Base-by-base conservation (phyloP, 2,113 vertebrate species). In the Cryptotis parvus region DNA sequence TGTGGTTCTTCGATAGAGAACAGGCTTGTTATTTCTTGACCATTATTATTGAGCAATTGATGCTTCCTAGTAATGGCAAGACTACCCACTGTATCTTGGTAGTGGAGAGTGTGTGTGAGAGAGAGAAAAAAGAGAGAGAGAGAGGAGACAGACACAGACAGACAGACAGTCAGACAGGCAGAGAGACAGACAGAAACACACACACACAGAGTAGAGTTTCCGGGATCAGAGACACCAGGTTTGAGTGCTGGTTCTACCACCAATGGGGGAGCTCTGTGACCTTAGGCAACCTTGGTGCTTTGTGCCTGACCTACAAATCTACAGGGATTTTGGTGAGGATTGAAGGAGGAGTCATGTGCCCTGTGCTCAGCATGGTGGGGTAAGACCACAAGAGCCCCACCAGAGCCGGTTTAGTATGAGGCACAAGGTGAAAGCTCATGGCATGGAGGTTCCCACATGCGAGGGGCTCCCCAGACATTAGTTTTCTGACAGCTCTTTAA, bases 1-100 rank as follows among this genome's bases (percentile, higher is more conserved):
- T 52, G 69, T 90, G 41, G 45, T 61, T 91, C 69, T 89, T 89
- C 29, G 37, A 69, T 18, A 24, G 45, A 73, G 73, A 90, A 45
- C 20, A 84, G n/a, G 4, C 16, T 90, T 91, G 39, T 55, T 41
- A 27, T 35, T 68, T 79, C 33, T 39, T 27, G 39, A 69, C 27
- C 31, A 12, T 33, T 87, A 5, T 77, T 26, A 61, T 24, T 9
- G 73, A 22, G 73, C 41, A 76, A 22, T 10, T 10, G 39, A 9
- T 16, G 9, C 4, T 24, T 1, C 37, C 39, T 31, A 7, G 20
- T 4, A 41, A 14, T 15, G 43, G 2, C 7, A 29, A n/a, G n/a
- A 15, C 63, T 24, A 14, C 63, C 24, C 29, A 8, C 1, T 24
- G 29, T 63, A 74, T 43, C 33, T 83, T 37, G 20, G 27, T 1